These are phyloP conservation scores for Tipula lateralis DNA, from an alignment of 2,888 invertebrate species.

Conservation along the genomic window DNA sequence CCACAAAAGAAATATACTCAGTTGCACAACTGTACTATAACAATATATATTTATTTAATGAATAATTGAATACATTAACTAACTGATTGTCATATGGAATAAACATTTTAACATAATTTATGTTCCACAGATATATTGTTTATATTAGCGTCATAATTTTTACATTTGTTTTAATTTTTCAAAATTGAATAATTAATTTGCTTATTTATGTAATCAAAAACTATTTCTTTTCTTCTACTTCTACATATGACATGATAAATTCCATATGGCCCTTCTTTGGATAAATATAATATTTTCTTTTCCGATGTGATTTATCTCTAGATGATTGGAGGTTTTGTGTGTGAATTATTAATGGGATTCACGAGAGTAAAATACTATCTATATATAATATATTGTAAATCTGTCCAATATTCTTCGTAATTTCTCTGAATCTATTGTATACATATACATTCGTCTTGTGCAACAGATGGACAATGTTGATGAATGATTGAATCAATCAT, in stretches of 20 bases:
- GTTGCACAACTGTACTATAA: no score
- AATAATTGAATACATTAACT: no score
- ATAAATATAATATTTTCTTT: background rate
- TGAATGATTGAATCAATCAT: slow-evolving; percentile 15
- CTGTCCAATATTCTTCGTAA: background rate
- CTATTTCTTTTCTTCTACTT: background rate
- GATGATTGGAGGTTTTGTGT: background rate
- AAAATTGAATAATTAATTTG: background rate
- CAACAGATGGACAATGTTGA: background rate
- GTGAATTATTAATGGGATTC: background rate
- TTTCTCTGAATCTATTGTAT: background rate
- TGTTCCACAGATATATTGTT: background rate
- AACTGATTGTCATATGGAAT: background rate
- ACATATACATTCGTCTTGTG: background rate
- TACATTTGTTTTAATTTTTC: background rate
- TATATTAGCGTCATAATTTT: background rate
- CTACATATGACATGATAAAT: background rate
- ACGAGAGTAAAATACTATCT: background rate
- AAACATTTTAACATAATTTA: background rate
- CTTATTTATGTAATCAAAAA: background rate
- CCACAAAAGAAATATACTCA: no score
- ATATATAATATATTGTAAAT: no score
- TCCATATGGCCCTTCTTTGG: background rate
- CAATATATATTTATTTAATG: no score
- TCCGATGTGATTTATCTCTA: background rate